Evolutionary conservation across 2,797 vertebrate genomes (phyloP), one percentile per base, ranked within the genome.

Genomic region (Remorina albescens): DNA sequence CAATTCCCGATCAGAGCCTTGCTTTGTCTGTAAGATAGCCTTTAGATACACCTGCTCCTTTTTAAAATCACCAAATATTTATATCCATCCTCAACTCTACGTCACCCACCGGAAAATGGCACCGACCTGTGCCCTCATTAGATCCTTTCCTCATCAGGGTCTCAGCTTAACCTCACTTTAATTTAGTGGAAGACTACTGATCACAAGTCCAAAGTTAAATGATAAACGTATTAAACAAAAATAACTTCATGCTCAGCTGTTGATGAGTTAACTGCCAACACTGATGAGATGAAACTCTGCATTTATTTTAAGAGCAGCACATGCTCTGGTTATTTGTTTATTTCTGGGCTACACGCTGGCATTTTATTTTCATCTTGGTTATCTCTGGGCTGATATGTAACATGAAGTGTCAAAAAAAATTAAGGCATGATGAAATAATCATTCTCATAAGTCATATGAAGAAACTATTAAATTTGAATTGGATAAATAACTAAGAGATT

Each of bases 1-100:
- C 64, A 67, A 59, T 72, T 72, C 67, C 72, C 59, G 74, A 69
- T 71, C 8, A 67, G 62, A 51, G 49, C 39, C n/a, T 54, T 11
- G 51, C 15, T 49, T 65, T 47, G 63, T 59, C 49, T 39, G 57
- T 74, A 72, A 46, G 62, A 57, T 51, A 49, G 6, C 25, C 47
- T 25, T 44, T 11, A 28, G 26, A 60, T 21, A 18, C n/a, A n/a
- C n/a, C n/a, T n/a, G 49, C 25, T 60, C 25, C 44, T 39, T 41
- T 26, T 36, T 56, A 13, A 15, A 44, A 10, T 32, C 53, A 15
- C 44, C 28, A 37, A 56, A 34, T 51, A 16, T 37, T 18, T 67
- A 37, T 32, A 77, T 12, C 61, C 15, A 59, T 34, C 21, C 10
- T 54, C 21, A 51, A 26, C 2, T 59, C 25, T 4, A 1, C 23